Conservation (phyloP, 2,113 vertebrate genomes). For the Uria lomvia region DNA sequence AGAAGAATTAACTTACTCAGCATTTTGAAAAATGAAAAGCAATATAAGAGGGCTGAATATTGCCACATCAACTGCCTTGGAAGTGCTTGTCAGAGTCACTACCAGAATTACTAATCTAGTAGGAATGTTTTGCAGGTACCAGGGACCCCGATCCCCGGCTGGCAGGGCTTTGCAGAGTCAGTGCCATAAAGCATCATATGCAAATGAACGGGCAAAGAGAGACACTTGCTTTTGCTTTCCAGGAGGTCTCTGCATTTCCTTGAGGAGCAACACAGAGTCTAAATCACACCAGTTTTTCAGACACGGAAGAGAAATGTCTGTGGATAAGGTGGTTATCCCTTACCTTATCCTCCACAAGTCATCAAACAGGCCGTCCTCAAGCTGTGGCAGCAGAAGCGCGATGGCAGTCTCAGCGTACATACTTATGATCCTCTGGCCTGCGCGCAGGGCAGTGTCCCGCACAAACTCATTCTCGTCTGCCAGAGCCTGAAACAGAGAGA, state of each 20-base stretch:
- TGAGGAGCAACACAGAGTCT: neutral
- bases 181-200: neutral
- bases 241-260: neutral
- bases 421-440: slow-evolving; percentile 93
- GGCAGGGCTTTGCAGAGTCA: neutral
- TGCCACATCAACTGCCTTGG: neutral
- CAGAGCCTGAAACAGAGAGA: slow-evolving; percentile 81
- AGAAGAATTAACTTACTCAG: neutral
- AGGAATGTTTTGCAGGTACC: neutral
- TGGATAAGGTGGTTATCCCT: neutral
- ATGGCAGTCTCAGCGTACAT: slow-evolving; percentile 98
- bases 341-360: slow-evolving; percentile 98
- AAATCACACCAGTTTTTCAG: neutral
- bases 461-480: slow-evolving; percentile 98
- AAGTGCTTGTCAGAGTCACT: neutral
- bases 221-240: neutral
- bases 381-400: slow-evolving; percentile 89
- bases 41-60: neutral
- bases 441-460: slow-evolving; percentile 91
- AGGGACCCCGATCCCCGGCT: neutral
- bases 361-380: slow-evolving; percentile 97
- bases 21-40: neutral
- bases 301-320: neutral
- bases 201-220: neutral
- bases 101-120: neutral